These are phyloP conservation scores for Cynopterus sphinx DNA, from an alignment of 2,797 vertebrate species.

Conservation along the genomic window DNA sequence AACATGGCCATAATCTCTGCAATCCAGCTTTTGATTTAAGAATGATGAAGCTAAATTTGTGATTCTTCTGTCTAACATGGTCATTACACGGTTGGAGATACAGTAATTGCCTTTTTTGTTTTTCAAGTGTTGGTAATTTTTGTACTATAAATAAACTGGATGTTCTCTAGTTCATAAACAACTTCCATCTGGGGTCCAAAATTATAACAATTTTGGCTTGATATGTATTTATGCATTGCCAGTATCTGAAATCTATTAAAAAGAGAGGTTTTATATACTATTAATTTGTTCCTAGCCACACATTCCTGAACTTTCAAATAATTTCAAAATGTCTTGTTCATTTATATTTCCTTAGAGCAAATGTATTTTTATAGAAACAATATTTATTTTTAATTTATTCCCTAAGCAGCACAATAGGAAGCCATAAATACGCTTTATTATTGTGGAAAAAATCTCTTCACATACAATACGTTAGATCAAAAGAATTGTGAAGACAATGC, in stretches of 20 bases:
- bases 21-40: slow-evolving; percentile 59
- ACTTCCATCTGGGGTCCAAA: slow-evolving; percentile 74
- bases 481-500: neutral
- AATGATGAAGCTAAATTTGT: slow-evolving; percentile 61
- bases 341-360: neutral
- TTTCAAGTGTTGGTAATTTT: slow-evolving; percentile 73
- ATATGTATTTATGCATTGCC: slow-evolving; percentile 68
- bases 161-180: slow-evolving; percentile 74
- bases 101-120: slow-evolving; percentile 69
- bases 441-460: neutral
- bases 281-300: neutral
- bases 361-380: neutral
- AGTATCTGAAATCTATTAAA: slow-evolving; percentile 53
- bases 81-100: slow-evolving; percentile 73
- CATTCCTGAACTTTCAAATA: slow-evolving; percentile 26
- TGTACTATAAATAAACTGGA: slow-evolving; percentile 75
- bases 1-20: slow-evolving; percentile 56
- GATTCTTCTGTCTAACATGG: slow-evolving; percentile 60
- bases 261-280: neutral
- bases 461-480: neutral
- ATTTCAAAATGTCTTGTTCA: slow-evolving; percentile 1
- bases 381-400: neutral
- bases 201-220: slow-evolving; percentile 69
- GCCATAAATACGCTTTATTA: neutral
- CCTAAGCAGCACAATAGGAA: neutral